These are phyloP conservation scores for Drosophila burlai DNA, from an alignment of 1,140 invertebrate genomes.

Conservation along the genomic window DNA sequence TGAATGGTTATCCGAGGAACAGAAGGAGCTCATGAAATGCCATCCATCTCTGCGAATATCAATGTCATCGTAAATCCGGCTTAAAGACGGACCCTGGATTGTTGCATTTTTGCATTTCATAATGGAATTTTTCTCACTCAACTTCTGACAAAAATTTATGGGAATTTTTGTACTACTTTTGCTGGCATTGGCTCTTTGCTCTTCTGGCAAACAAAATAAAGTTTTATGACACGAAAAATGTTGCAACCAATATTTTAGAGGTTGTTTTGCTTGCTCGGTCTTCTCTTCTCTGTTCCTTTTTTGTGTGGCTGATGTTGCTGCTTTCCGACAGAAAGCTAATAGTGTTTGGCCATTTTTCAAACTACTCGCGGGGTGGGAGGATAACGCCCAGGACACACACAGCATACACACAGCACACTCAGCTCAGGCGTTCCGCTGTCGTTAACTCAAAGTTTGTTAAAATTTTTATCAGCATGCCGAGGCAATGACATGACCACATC, in stretches of 20 bases:
- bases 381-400: constrained; percentile 33
- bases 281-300: not conserved
- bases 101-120: constrained; percentile 50
- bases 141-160: constrained; percentile 38
- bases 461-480: constrained; percentile 77
- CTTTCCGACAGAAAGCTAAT: constrained; percentile 69
- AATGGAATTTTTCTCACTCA: constrained; percentile 26
- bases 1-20: not conserved
- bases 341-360: constrained; percentile 83
- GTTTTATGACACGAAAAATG: constrained; percentile 81
- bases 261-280: constrained; percentile 39
- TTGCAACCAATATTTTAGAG: constrained; percentile 78
- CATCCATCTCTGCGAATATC: constrained; percentile 12
- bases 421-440: constrained; percentile 50
- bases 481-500: constrained; percentile 81
- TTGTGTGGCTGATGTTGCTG: constrained; percentile 34
- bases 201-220: constrained; percentile 57
- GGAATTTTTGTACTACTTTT: constrained; percentile 21
- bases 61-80: constrained; percentile 36
- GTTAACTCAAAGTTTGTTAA: constrained; percentile 82
- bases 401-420: constrained; percentile 1
- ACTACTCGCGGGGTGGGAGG: constrained; percentile 42
- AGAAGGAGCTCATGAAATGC: not conserved
- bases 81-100: constrained; percentile 35
- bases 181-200: constrained; percentile 10